These are phyloP conservation scores for Candoia aspera DNA, from an alignment of 2,113 vertebrate species.

Conservation along the genomic window DNA sequence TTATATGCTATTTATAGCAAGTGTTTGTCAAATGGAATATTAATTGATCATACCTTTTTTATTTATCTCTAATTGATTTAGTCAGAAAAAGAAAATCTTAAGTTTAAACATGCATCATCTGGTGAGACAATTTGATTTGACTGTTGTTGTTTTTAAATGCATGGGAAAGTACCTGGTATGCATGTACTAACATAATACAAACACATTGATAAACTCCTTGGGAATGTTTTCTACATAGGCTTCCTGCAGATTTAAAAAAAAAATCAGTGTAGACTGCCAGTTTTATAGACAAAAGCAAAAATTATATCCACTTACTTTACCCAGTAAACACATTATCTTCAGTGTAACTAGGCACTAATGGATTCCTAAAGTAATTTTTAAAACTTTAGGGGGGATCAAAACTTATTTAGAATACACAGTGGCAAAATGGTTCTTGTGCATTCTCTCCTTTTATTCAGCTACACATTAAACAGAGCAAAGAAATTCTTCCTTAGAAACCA, in stretches of 20 bases:
- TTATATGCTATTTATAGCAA: conserved; percentile 44
- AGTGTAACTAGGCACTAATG: neutral
- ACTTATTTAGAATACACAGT: conserved; percentile 5
- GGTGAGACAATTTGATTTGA: conserved; percentile 33
- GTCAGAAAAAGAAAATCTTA: neutral
- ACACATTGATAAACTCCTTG: neutral
- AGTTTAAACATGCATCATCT: conserved; percentile 22
- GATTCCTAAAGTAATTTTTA: neutral
- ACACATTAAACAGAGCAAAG: neutral
- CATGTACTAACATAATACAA: neutral
- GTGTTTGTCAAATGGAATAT: conserved; percentile 45
- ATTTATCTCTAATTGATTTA: conserved; percentile 13
- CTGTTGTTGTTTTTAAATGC: neutral
- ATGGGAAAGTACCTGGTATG: neutral
- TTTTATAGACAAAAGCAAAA: conserved; percentile 19
- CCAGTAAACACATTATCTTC: conserved; percentile 35
- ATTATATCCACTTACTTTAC: conserved; percentile 3
- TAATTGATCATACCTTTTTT: conserved; percentile 5
- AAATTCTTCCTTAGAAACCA: conserved; percentile 13
- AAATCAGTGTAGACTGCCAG: neutral
- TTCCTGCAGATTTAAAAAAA: conserved; percentile 24
- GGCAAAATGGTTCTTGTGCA: neutral
- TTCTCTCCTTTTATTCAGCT: conserved; percentile 16
- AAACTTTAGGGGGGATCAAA: conserved; percentile 25
- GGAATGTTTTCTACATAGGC: conserved; percentile 9